Conservation (phyloP, 2,113 vertebrate species). For the Hucho hucho region DNA sequence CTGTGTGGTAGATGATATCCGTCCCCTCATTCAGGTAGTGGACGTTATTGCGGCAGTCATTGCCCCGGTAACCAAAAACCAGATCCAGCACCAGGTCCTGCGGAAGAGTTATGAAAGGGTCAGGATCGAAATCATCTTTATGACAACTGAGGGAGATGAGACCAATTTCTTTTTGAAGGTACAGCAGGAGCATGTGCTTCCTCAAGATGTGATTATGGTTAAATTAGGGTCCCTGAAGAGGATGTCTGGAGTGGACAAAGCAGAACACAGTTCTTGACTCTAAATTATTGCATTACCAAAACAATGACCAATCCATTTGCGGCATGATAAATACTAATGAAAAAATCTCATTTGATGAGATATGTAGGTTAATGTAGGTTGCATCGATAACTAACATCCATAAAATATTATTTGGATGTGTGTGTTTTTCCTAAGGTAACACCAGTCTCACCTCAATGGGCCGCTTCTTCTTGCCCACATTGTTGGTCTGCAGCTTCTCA, state of each 20-base stretch:
- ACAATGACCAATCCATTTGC: too few relatives aligned
- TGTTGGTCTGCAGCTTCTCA: conserved; percentile 97
- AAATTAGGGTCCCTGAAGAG: conserved; percentile 18
- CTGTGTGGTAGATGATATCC: conserved; percentile 97
- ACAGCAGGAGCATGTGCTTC: conserved; percentile 4
- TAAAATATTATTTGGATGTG: background rate
- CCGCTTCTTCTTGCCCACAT: conserved; percentile 96
- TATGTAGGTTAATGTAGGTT: background rate
- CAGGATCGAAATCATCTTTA: conserved; percentile 57
- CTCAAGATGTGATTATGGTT: conserved; percentile 49
- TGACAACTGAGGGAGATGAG: conserved; percentile 51
- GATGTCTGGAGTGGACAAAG: background rate
- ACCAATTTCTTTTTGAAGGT: conserved; percentile 8
- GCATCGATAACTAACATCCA: background rate
- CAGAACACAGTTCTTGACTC: background rate
- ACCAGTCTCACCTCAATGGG: conserved; percentile 87
- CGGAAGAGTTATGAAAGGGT: conserved; percentile 52
- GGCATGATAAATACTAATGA: too few relatives aligned
- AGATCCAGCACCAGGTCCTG: conserved; percentile 95
- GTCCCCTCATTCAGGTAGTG: conserved; percentile 97
- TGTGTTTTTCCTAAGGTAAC: background rate
- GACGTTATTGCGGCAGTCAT: conserved; percentile 97
- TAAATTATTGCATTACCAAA: background rate
- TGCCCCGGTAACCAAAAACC: conserved; percentile 96
- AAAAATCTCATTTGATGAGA: background rate